Conservation (phyloP, 2,113 vertebrate genomes). For the Strix uralensis region DNA sequence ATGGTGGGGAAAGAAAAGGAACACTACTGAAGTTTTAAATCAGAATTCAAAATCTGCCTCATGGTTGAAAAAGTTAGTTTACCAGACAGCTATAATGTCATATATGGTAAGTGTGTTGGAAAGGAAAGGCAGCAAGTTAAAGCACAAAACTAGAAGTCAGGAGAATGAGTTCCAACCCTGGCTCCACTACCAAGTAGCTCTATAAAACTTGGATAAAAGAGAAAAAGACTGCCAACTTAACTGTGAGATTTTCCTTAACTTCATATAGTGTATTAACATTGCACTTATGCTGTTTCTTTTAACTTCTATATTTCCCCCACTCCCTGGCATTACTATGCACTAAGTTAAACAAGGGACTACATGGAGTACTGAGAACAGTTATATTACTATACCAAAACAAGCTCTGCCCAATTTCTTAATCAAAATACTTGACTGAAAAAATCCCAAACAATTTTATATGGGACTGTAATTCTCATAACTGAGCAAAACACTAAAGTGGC, state of each 20-base stretch:
- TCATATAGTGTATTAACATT: conserved; percentile 60
- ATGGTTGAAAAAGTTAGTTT: conserved; percentile 51
- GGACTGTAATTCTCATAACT: neutral
- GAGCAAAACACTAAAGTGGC: neutral
- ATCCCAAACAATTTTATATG: neutral
- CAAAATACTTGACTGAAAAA: neutral
- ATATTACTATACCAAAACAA: neutral
- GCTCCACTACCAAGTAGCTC: conserved; percentile 37
- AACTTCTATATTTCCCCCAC: conserved; percentile 9
- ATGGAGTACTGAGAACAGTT: neutral
- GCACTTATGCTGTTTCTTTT: conserved; percentile 44
- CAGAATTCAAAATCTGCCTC: conserved; percentile 57
- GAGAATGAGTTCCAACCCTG: conserved; percentile 53
- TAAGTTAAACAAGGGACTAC: neutral
- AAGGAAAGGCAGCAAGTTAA: conserved; percentile 47
- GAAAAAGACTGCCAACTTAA: conserved; percentile 22
- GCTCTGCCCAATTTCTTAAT: neutral
- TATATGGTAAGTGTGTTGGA: conserved; percentile 50
- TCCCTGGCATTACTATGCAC: neutral
- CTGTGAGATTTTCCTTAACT: conserved; percentile 46
- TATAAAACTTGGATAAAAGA: conserved; percentile 47
- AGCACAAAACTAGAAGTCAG: conserved; percentile 42
- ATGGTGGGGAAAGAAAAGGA: conserved; percentile 35
- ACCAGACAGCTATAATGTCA: conserved; percentile 59
- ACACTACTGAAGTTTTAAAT: conserved; percentile 44